Conservation (phyloP, 2,888 invertebrate genomes). For the Laothoe populi region DNA sequence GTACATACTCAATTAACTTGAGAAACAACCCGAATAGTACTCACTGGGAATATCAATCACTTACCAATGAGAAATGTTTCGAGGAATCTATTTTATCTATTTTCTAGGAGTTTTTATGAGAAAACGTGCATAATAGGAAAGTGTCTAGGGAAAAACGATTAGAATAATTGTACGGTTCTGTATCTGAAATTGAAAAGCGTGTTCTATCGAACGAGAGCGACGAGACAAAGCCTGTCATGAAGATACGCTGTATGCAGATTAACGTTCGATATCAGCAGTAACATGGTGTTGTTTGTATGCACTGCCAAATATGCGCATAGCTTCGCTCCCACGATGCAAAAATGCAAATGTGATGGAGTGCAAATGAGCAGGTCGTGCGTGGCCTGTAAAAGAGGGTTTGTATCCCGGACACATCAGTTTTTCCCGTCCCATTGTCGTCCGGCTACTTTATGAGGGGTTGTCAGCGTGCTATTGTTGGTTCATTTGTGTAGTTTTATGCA, state of each 20-base stretch:
- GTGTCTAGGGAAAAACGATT: neutral
- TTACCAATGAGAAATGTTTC: no score
- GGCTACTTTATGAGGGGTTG: constrained; percentile 51
- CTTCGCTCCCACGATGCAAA: constrained; percentile 51
- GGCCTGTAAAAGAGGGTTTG: constrained; percentile 40
- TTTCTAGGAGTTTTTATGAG: neutral
- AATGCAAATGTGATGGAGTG: constrained; percentile 61
- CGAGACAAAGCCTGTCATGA: constrained; percentile 15
- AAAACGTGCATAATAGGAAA: neutral
- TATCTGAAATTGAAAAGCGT: constrained; percentile 14
- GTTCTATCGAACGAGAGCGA: constrained; percentile 6
- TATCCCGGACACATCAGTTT: constrained; percentile 57
- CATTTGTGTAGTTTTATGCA: constrained; percentile 34
- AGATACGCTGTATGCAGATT: constrained; percentile 24
- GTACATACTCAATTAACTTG: constrained; percentile 1
- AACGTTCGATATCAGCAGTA: constrained; percentile 22
- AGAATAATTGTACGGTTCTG: neutral
- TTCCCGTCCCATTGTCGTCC: constrained; percentile 49
- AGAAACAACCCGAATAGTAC: neutral
- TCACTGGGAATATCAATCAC: neutral
- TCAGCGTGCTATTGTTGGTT: constrained; percentile 39
- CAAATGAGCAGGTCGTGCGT: constrained; percentile 57
- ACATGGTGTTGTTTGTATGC: constrained; percentile 29
- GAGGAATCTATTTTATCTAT: no score
- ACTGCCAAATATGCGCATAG: constrained; percentile 27